Percentiles rank a stretch among this genome's conserved stretches.
phyloP scores from a whole-genome alignment of 2,888 invertebrate genomes.

The Rhorus exstirpatorius region DNA sequence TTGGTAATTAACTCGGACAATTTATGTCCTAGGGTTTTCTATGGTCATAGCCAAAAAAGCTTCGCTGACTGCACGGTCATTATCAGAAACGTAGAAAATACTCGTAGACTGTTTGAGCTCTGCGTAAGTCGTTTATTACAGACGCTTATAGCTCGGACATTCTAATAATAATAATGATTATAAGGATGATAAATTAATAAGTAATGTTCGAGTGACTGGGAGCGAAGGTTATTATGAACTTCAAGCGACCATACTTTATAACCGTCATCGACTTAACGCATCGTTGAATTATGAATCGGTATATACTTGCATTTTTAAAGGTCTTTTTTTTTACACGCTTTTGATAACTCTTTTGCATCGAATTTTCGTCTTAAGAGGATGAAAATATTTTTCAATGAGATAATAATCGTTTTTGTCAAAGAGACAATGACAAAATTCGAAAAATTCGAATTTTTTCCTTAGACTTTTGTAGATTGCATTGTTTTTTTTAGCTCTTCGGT shows the following conservation, averaged over 20 bases:
- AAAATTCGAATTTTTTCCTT: too few species aligned
- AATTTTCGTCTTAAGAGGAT: background rate
- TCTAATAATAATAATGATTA: too few species aligned
- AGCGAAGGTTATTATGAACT: conserved; percentile 14
- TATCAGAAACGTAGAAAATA: conserved; percentile 50
- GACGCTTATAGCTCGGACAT: too few species aligned
- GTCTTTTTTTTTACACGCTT: background rate
- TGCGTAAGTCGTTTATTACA: background rate
- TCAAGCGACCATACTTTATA: background rate
- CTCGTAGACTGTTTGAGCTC: background rate
- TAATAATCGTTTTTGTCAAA: too few species aligned
- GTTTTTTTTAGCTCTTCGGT: too few species aligned
- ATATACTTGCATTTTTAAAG: background rate
- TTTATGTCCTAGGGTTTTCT: conserved; percentile 63
- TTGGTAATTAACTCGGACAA: conserved; percentile 70
- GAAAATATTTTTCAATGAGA: too few species aligned
- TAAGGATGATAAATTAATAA: too few species aligned
- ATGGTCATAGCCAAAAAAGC: conserved; percentile 33
- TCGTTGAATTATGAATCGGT: background rate
- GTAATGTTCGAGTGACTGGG: too few species aligned
- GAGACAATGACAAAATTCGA: too few species aligned
- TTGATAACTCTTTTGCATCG: background rate
- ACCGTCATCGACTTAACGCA: conserved; percentile 9
- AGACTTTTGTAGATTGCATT: too few species aligned
- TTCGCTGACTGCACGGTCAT: conserved; percentile 44